phyloP scores from a whole-genome alignment of 2,113 vertebrate genomes.

The Ceyx melanurus region DNA sequence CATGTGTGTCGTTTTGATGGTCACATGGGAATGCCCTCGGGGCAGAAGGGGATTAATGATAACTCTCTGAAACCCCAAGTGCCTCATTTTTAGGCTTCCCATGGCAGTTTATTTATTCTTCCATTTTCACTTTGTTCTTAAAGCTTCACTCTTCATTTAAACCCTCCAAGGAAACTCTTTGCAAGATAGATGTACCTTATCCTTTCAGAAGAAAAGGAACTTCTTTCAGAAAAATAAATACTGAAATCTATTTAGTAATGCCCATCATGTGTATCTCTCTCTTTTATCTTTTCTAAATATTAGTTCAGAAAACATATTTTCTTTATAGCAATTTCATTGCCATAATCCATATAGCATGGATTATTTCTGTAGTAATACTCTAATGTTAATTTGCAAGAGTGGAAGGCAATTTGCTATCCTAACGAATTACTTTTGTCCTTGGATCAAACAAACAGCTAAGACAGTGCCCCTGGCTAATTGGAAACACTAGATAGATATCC shows the following conservation, averaged over 20 bases:
- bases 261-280: constrained; percentile 41
- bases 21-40: background rate
- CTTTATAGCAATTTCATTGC: constrained; percentile 36
- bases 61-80: constrained; percentile 33
- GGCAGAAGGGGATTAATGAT: constrained; percentile 48
- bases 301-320: constrained; percentile 68
- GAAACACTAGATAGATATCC: constrained; percentile 45
- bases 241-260: constrained; percentile 43
- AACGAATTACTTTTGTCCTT: constrained; percentile 71
- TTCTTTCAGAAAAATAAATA: constrained; percentile 8
- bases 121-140: constrained; percentile 59
- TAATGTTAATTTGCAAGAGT: constrained; percentile 62
- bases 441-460: constrained; percentile 55
- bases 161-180: constrained; percentile 21
- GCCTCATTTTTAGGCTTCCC: constrained; percentile 39
- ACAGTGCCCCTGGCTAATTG: constrained; percentile 49
- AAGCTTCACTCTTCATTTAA: constrained; percentile 62
- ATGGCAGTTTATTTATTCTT: constrained; percentile 35
- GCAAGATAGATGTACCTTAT: background rate
- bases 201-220: constrained; percentile 1
- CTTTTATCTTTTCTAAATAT: constrained; percentile 67
- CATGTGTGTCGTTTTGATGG: constrained; percentile 33
- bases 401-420: constrained; percentile 61
- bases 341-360: constrained; percentile 39
- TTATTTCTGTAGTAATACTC: constrained; percentile 59